Base-by-base conservation (phyloP, 2,888 invertebrate genomes). In the Tetropium fuscum region DNA sequence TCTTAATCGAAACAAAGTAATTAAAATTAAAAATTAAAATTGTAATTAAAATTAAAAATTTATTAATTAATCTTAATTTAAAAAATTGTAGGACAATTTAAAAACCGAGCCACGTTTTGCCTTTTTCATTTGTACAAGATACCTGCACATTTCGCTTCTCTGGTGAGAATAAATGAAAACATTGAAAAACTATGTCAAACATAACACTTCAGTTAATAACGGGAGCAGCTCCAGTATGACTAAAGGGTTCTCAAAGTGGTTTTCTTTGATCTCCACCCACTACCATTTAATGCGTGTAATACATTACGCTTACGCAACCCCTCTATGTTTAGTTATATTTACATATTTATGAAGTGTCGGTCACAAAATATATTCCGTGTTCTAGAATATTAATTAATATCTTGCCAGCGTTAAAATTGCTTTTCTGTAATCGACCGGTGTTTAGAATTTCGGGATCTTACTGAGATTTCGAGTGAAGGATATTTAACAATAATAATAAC, bases 121-220 rank as follows among this genome's bases (percentile, higher is more conserved):
- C n/a, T n/a, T n/a, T n/a, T n/a, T n/a, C n/a, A n/a, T n/a, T n/a
- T n/a, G n/a, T n/a, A n/a, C n/a, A n/a, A n/a, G n/a, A n/a, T n/a
- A n/a, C n/a, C n/a, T n/a, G n/a, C n/a, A 8, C 44, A 13, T 16
- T 27, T 16, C n/a, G 20, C 41, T 16, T 13, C n/a, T 27, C 44
- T 27, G 44, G 44, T 27, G 44, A 25, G 4, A n/a, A 8, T 27
- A 44, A 44, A 44, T 27, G 44, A 44, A 44, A 44, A 27, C 44
- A 27, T 44, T 44, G 25, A 27, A 44, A 44, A 27, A 44, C 44
- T 44, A 44, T 27, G 44, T 44, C 44, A 44, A 27, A 44, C 18
- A 16, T 44, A 44, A 44, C 44, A 44, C 44, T 44, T 27, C 16
- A 44, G 44, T 44, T 44, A 19, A 44, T 44, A 44, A 44, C 27